phyloP scores from a whole-genome alignment of 2,113 vertebrate genomes.

The Oryzias melastigma region DNA sequence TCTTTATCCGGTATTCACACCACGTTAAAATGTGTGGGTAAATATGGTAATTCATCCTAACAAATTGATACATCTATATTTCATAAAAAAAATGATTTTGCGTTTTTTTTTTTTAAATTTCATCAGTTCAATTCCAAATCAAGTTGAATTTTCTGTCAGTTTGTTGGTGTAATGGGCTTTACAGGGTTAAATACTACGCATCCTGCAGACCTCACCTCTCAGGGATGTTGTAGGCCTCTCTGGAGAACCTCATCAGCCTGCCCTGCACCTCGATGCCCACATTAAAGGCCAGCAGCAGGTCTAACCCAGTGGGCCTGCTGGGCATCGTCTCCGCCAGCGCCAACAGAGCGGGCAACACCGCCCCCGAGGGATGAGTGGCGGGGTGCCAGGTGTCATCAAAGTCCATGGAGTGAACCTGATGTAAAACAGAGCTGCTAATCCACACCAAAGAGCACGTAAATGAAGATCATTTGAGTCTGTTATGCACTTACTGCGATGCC shows the following conservation, averaged over 20 bases:
- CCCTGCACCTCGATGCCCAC: constrained; percentile 93
- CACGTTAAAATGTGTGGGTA: no score
- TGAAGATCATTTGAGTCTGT: no score
- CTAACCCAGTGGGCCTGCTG: constrained; percentile 80
- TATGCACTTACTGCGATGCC: constrained; percentile 86
- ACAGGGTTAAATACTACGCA: no score
- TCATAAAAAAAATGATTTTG: no score
- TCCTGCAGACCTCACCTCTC: constrained; percentile 78
- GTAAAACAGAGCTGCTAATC: not conserved
- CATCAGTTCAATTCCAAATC: no score
- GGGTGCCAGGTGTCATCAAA: constrained; percentile 96
- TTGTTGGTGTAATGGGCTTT: no score
- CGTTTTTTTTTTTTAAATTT: no score
- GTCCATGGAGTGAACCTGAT: constrained; percentile 93
- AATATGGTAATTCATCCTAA: no score
- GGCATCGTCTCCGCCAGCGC: constrained; percentile 81
- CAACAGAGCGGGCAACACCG: constrained; percentile 83
- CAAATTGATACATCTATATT: no score
- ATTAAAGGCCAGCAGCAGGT: constrained; percentile 91
- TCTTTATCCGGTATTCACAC: no score
- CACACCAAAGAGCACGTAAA: not conserved
- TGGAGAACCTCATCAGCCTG: constrained; percentile 86
- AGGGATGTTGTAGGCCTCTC: constrained; percentile 88
- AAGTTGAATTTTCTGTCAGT: no score
- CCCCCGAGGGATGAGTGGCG: constrained; percentile 94